Evolutionary conservation across 1,140 invertebrate species (phyloP), one percentile per base, ranked within the genome.

Genomic region (Delia radicum): DNA sequence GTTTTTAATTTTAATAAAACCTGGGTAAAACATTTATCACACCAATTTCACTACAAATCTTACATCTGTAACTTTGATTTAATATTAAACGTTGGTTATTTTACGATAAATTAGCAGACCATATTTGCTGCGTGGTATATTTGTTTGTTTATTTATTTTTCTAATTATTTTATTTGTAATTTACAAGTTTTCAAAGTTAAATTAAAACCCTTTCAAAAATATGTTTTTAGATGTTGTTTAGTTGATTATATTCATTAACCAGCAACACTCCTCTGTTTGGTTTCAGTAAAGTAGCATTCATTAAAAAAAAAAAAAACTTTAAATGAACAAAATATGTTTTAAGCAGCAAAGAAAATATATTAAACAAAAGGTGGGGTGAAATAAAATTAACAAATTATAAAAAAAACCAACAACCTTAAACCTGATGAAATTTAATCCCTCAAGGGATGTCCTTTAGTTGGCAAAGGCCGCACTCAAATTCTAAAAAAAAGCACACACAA

Each of bases 281-380:
- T 55, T 55, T 21, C 21, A 2, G 18, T 24, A 21, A 2, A 55
- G 21, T 1, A 55, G 24, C 42, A 48, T 13, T 10, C 33, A 37
- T 10, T 37, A 37, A 18, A 55, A 55, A 55, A 24, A 21, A 18
- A 55, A 55, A 21, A 21, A 21, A 21, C 48, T 24, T 55, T 24
- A 55, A 55, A 55, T 55, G 48, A 55, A 18, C 48, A 55, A 55
- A 55, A 55, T 55, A 55, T 55, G 48, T 55, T 55, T 55, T 55
- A 21, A 55, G 24, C 24, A 55, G 15, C 48, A 55, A 55, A 37
- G 8, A 13, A n/a, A n/a, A n/a, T n/a, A n/a, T n/a, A n/a, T n/a
- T n/a, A 13, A 37, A 37, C 33, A 37, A 48, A 21, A 21, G 21
- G 48, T n/a, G n/a, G n/a, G n/a, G n/a, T 18, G 18, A 21, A 55